These are phyloP conservation scores for Zelleria hepariella DNA, from an alignment of 2,888 invertebrate species.

Conservation along the genomic window DNA sequence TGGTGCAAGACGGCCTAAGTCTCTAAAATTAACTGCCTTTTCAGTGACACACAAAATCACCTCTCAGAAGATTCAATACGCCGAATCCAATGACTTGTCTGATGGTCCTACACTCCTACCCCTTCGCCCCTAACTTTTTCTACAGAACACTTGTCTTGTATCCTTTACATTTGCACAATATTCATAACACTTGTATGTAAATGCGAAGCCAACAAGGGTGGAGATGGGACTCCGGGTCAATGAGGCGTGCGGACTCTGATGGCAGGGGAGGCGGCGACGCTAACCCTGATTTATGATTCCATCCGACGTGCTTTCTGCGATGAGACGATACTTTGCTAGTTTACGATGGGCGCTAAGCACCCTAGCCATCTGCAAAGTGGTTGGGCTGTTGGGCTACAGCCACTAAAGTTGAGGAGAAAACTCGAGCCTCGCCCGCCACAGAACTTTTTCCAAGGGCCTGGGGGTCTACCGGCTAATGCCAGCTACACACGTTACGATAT, in stretches of 20 bases:
- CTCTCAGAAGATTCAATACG: too few relatives aligned
- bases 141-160: too few relatives aligned
- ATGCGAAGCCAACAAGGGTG: not conserved
- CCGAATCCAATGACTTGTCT: too few relatives aligned
- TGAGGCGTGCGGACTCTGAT: not conserved
- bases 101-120: too few relatives aligned
- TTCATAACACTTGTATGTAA: not conserved
- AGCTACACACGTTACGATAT: not conserved
- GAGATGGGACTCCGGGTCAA: not conserved
- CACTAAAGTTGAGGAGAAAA: too few relatives aligned
- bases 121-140: too few relatives aligned
- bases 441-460: too few relatives aligned
- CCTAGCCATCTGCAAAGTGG: not conserved
- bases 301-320: not conserved
- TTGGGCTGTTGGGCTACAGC: not conserved
- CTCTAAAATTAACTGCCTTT: too few relatives aligned
- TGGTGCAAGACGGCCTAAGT: too few relatives aligned
- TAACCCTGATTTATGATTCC: not conserved
- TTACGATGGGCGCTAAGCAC: not conserved
- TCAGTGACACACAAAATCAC: too few relatives aligned
- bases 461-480: not conserved
- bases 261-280: not conserved
- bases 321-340: not conserved
- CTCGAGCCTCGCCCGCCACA: too few relatives aligned
- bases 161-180: not conserved